Conservation (phyloP, 1,140 invertebrate species). For the Linepithema humile region DNA sequence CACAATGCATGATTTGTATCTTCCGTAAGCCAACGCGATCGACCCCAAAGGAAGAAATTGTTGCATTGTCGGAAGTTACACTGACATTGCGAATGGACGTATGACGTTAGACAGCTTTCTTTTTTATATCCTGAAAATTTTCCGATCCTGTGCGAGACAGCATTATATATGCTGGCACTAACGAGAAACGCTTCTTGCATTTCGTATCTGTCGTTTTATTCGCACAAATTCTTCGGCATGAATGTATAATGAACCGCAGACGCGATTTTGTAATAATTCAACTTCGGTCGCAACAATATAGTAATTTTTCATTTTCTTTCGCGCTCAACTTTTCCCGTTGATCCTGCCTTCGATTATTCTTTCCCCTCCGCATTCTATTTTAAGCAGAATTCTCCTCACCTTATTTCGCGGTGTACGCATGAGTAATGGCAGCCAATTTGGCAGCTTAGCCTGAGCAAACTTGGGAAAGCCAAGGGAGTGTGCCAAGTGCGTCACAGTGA, state of each 20-base stretch:
- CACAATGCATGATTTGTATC: background rate
- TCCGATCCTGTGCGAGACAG: background rate
- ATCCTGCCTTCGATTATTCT: background rate
- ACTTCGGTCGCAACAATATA: background rate
- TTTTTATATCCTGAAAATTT: background rate
- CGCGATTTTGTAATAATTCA: background rate
- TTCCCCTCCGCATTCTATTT: background rate
- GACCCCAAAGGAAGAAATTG: background rate
- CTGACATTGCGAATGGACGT: background rate
- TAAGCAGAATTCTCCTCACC: background rate
- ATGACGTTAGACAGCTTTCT: background rate
- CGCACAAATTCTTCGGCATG: background rate
- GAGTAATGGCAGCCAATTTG: constrained; percentile 65
- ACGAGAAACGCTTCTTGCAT: background rate
- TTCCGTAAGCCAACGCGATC: background rate
- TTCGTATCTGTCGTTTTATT: background rate
- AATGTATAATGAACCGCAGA: background rate
- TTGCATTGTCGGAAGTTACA: background rate
- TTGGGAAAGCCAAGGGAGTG: constrained; percentile 38
- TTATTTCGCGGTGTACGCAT: constrained; percentile 57
- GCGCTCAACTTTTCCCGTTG: background rate
- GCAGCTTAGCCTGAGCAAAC: constrained; percentile 53
- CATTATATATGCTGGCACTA: background rate
- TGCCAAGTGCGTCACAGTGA: constrained; percentile 20
- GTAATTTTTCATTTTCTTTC: background rate